Base-by-base conservation (phyloP, 2,888 invertebrate genomes). In the Syrista parreyssii region DNA sequence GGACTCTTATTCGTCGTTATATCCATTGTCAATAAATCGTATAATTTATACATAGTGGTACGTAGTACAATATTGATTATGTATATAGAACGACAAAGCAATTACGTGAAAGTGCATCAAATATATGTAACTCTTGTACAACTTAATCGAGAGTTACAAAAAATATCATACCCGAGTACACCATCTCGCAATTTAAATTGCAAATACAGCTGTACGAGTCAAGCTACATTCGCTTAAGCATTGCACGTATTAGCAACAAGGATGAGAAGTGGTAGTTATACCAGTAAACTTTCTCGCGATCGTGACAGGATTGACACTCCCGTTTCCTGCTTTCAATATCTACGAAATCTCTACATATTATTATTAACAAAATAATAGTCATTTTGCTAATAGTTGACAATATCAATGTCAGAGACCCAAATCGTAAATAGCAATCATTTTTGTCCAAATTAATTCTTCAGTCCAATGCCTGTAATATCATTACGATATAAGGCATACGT, bases 241-340 rank as follows among this genome's bases (percentile, higher is more conserved):
- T 23, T 55, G 55, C 55, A 55, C 79, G 76, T 74, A 76, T 68
- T 68, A 75, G 73, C 78, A 75, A 79, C 78, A 75, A 76, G 80
- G 79, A 80, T 80, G 80, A 80, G 82, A 82, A 80, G 82, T 75
- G 76, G 40, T 77, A 68, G 76, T 78, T 80, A 76, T 79, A 79
- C 72, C 80, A 80, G 75, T 79, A 81, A 83, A 85, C 86, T 87
- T 87, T 87, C 87, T 86, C 86, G 84, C 76, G 80, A 78, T 81
- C 76, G 80, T 75, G 81, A 80, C 12, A 71, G 30, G 30, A 30
- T 32, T 81, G 76, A 71, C 79, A 78, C 73, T 77, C 79, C 79
- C 76, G 78, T 86, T 86, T 80, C 83, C 83, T 83, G 83, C 82
- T 81, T 82, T 82, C 76, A 9, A 55, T 55, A 55, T 55, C 23